Evolutionary conservation across 2,797 vertebrate genomes (phyloP).

Genomic region (Gambusia yucatana): DNA sequence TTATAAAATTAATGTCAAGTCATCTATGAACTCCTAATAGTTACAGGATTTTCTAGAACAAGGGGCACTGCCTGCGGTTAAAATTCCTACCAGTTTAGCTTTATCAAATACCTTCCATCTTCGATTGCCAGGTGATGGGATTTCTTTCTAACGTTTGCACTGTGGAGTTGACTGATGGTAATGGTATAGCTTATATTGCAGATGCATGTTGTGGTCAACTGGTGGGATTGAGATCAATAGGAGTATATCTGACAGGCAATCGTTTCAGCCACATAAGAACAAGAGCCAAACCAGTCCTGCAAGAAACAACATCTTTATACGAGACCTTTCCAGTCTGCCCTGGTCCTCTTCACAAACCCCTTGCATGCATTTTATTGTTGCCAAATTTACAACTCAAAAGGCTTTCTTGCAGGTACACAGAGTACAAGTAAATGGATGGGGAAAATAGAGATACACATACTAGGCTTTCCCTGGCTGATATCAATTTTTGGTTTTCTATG

Average conservation of each 20-base stretch:
- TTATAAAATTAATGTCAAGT: no score
- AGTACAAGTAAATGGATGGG: neutral
- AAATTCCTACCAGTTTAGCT: neutral
- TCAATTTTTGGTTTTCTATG: neutral
- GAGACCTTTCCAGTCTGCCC: neutral
- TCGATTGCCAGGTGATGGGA: neutral
- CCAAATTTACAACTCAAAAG: neutral
- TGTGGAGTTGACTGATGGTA: neutral
- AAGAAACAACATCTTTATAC: neutral
- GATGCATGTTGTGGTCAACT: neutral
- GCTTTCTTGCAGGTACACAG: neutral
- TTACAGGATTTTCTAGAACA: neutral
- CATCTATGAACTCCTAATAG: neutral
- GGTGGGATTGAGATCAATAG: neutral
- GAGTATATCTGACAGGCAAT: neutral
- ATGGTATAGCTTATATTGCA: neutral
- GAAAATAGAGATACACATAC: neutral
- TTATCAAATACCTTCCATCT: neutral
- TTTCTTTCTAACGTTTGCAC: neutral
- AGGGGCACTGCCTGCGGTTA: neutral
- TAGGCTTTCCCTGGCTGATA: neutral
- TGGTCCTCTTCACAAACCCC: neutral
- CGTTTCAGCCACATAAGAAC: neutral
- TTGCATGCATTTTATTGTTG: neutral
- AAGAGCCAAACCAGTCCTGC: neutral